Evolutionary conservation across 2,888 invertebrate species (phyloP).

Genomic region (Altica lythri): DNA sequence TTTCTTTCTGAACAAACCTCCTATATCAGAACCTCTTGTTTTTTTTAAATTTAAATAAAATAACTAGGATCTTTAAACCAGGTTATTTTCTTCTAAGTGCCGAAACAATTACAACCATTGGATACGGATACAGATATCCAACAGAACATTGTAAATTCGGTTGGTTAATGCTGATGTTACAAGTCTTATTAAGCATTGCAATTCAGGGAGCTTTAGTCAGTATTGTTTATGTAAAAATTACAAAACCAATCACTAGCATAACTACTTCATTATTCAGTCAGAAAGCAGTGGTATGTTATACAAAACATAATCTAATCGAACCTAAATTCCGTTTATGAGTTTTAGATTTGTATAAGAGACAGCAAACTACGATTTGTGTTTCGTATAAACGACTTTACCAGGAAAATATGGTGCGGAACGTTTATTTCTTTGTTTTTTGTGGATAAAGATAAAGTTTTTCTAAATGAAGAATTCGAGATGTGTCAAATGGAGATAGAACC

Average conservation of each 20-base stretch:
- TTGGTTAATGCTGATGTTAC: slow-evolving; percentile 47
- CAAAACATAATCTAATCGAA: slow-evolving; percentile 1
- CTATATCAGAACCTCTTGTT: too few species aligned
- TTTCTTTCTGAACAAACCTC: too few species aligned
- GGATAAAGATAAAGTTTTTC: slow-evolving; percentile 67
- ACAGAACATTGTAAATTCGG: slow-evolving; percentile 47
- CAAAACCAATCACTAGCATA: slow-evolving; percentile 60
- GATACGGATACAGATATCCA: slow-evolving; percentile 49
- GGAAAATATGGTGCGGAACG: slow-evolving; percentile 60
- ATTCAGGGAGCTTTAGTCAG: slow-evolving; percentile 56
- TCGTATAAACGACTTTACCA: slow-evolving; percentile 77
- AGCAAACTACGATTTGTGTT: slow-evolving; percentile 78
- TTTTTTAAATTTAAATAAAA: too few species aligned
- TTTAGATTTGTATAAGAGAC: slow-evolving; percentile 49
- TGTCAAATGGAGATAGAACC: slow-evolving; percentile 69
- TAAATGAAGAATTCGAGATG: slow-evolving; percentile 72
- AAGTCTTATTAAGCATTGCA: slow-evolving; percentile 46
- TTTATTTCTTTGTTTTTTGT: slow-evolving; percentile 73
- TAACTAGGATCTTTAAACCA: too few species aligned
- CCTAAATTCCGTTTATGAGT: too few species aligned
- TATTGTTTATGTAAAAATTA: slow-evolving; percentile 70
- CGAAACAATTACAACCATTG: slow-evolving; percentile 51
- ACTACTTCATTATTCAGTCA: slow-evolving; percentile 69
- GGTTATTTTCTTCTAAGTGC: slow-evolving; percentile 50
- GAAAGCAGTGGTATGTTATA: slow-evolving; percentile 64